Conservation (phyloP, 2,888 invertebrate genomes). For the Sepioteuthis lessoniana region DNA sequence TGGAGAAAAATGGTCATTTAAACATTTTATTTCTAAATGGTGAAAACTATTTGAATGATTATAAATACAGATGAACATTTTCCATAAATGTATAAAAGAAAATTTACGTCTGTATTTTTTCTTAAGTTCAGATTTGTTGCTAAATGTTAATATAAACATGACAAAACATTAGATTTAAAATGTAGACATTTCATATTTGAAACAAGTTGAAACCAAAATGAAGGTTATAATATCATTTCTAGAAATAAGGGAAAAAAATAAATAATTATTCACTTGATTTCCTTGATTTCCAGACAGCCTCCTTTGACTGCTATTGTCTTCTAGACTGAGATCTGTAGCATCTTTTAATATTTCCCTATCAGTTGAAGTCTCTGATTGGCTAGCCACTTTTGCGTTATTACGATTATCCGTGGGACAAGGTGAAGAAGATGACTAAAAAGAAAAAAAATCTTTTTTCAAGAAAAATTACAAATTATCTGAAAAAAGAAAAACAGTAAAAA, state of each 20-base stretch:
- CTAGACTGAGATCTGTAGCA: conserved; percentile 20
- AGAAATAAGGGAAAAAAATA: neutral
- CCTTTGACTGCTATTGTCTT: neutral
- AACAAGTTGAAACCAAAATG: neutral
- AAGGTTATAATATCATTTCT: neutral
- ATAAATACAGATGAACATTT: neutral
- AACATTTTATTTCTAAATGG: no score
- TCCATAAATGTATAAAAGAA: neutral
- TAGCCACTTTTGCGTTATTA: neutral
- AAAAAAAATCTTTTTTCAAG: neutral
- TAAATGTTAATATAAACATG: no score
- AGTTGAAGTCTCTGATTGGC: neutral
- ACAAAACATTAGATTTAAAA: no score
- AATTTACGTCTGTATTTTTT: neutral
- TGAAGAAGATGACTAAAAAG: neutral
- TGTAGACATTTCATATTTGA: no score
- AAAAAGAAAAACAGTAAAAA: neutral
- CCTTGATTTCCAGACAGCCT: conserved; percentile 7
- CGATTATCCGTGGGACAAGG: conserved; percentile 21
- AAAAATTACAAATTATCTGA: neutral
- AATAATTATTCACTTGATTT: neutral
- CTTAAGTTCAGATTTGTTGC: neutral
- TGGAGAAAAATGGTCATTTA: no score
- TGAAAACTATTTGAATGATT: neutral
- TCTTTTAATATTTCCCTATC: neutral